These are phyloP conservation scores for Spermophilus dauricus DNA, from an alignment of 2,113 vertebrate genomes.

Conservation along the genomic window DNA sequence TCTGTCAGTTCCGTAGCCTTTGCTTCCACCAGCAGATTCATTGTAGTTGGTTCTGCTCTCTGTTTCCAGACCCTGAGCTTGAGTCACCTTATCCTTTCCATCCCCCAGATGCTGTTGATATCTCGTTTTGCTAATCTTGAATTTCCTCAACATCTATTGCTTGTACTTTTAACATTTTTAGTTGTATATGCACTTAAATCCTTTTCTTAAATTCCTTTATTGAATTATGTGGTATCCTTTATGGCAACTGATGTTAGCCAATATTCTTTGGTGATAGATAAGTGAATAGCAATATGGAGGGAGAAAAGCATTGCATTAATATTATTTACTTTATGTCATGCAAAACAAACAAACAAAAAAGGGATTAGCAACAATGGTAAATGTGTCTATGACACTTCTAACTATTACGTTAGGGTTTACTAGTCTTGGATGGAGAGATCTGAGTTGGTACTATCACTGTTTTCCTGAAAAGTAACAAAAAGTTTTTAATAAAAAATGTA, in stretches of 20 bases:
- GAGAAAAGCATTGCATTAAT: background rate
- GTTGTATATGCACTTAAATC: background rate
- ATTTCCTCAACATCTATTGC: background rate
- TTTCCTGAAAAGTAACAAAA: background rate
- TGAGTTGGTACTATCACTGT: background rate
- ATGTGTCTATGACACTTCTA: background rate
- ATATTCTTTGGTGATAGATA: background rate
- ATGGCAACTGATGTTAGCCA: background rate
- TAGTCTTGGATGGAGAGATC: background rate
- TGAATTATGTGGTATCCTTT: background rate
- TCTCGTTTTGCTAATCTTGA: background rate
- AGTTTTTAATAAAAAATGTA: background rate
- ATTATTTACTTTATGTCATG: background rate
- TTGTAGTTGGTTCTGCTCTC: background rate
- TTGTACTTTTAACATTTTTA: background rate
- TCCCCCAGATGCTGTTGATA: background rate
- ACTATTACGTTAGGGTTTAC: background rate
- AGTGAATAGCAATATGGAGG: background rate
- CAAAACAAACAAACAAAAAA: background rate
- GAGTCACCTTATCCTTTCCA: background rate
- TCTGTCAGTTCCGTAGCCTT: background rate
- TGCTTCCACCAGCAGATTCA: background rate
- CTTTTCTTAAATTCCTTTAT: background rate
- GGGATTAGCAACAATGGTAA: background rate
- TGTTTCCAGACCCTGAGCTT: background rate